Conservation (phyloP, 2,797 vertebrate genomes). For the Holocentrus rufus region DNA sequence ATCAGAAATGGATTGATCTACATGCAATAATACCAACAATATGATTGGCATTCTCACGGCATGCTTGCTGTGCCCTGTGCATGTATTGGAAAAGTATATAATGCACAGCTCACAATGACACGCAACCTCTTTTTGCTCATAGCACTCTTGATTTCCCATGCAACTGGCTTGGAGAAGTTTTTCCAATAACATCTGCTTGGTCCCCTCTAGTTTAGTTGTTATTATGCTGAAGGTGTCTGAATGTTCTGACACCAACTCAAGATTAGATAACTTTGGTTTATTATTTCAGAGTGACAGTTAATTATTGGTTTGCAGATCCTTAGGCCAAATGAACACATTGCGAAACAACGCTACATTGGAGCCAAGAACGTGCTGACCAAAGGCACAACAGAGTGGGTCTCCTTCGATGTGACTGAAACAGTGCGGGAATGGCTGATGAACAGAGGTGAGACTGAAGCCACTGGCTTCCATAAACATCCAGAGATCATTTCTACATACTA, state of each 20-base stretch:
- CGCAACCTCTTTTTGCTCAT: neutral
- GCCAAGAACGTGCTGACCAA: conserved; percentile 90
- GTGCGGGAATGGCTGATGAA: conserved; percentile 91
- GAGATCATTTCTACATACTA: neutral
- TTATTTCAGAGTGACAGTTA: conserved; percentile 4
- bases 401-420: conserved; percentile 93
- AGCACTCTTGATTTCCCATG: conserved; percentile 5
- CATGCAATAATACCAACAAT: no score
- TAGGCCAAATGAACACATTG: conserved; percentile 89
- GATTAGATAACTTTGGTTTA: neutral
- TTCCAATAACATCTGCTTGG: neutral
- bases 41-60: no score
- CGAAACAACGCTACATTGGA: conserved; percentile 90
- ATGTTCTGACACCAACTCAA: neutral
- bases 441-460: conserved; percentile 80
- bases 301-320: conserved; percentile 80
- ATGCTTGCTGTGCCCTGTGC: no score
- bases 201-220: neutral
- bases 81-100: no score
- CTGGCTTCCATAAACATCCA: neutral
- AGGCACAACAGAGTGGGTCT: conserved; percentile 90
- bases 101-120: no score
- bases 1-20: no score
- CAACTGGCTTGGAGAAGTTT: neutral
- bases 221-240: neutral